phyloP scores from a whole-genome alignment of 2,113 vertebrate species.

The Strix aluco region DNA sequence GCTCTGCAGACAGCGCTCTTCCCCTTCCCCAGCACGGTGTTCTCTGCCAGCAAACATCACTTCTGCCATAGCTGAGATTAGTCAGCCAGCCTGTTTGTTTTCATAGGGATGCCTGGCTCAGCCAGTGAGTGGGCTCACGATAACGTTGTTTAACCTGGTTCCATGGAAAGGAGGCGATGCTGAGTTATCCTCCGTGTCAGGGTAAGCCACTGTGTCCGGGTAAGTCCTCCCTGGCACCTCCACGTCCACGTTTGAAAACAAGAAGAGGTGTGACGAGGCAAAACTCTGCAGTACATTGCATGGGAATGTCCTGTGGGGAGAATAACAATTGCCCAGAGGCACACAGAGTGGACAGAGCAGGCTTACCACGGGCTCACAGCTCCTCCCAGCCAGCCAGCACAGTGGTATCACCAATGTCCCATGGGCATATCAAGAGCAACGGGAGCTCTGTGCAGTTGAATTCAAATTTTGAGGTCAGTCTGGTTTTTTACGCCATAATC shows the following conservation, averaged over 20 bases:
- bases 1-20: background rate
- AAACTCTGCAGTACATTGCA: background rate
- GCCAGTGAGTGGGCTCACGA: background rate
- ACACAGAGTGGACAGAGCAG: background rate
- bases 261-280: background rate
- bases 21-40: background rate
- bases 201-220: background rate
- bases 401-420: background rate
- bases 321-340: constrained; percentile 1
- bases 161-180: background rate
- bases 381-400: background rate
- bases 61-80: constrained; percentile 31
- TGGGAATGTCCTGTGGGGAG: constrained; percentile 10
- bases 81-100: constrained; percentile 56
- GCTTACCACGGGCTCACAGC: background rate
- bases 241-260: accelerated
- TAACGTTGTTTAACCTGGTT: constrained; percentile 22
- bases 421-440: background rate
- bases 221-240: background rate
- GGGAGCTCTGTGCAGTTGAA: background rate
- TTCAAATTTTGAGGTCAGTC: background rate
- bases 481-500: background rate
- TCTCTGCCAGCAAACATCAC: constrained; percentile 49
- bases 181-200: background rate
- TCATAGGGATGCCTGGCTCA: constrained; percentile 33